Conservation (phyloP, 2,888 invertebrate species). For the Eurois occulta region DNA sequence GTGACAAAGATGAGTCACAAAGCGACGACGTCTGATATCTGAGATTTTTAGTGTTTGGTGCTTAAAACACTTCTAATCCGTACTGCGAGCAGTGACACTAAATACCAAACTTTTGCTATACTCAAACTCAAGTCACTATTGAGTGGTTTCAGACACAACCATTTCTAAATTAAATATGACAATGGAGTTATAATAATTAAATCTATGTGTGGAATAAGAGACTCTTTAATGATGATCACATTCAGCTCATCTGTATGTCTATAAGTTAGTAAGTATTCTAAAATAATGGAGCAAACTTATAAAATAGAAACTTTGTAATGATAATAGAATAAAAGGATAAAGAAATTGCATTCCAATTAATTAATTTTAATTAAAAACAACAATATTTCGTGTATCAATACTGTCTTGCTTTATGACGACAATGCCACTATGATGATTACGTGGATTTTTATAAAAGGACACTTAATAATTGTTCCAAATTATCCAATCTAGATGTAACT, state of each 20-base stretch:
- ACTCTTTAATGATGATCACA: neutral
- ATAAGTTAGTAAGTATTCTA: neutral
- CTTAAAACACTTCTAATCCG: slow-evolving; percentile 29
- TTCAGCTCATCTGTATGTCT: neutral
- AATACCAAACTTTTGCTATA: slow-evolving; percentile 16
- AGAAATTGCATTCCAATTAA: neutral
- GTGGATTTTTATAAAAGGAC: neutral
- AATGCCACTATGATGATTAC: neutral
- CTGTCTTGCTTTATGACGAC: too few relatives aligned
- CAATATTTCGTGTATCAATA: neutral
- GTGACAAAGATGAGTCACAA: slow-evolving; percentile 40
- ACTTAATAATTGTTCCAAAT: neutral
- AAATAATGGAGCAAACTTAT: neutral
- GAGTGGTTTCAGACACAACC: neutral
- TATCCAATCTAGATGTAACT: neutral
- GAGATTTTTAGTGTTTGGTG: slow-evolving; percentile 35
- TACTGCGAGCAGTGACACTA: slow-evolving; percentile 14
- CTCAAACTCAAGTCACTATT: too few relatives aligned
- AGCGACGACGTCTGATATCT: slow-evolving; percentile 15
- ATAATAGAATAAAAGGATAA: neutral
- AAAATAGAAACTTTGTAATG: neutral
- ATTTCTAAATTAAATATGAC: too few relatives aligned
- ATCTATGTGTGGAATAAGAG: neutral
- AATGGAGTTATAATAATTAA: neutral
- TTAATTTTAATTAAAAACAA: too few relatives aligned